These are phyloP conservation scores for Fukomys damarensis DNA, from an alignment of 2,113 vertebrate genomes.

Conservation along the genomic window DNA sequence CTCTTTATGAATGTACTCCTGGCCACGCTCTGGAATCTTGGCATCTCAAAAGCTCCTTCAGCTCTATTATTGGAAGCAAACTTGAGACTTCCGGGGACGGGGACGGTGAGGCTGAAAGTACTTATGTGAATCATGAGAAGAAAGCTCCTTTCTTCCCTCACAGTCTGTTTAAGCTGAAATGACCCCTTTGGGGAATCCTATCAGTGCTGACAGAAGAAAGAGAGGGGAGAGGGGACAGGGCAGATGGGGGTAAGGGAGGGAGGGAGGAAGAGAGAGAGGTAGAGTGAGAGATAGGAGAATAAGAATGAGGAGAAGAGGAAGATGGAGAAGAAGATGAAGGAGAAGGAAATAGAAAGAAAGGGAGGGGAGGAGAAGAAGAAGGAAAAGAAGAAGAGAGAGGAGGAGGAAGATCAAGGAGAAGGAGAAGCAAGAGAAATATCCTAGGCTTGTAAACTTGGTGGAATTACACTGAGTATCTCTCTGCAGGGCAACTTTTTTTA, in stretches of 20 bases:
- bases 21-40: not conserved
- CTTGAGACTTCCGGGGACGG: not conserved
- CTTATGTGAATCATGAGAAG: conserved; percentile 42
- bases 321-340: not conserved
- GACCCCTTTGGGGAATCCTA: not conserved
- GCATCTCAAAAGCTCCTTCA: conserved; percentile 33
- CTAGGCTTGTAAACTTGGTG: conserved; percentile 42
- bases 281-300: not conserved
- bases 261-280: not conserved
- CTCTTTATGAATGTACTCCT: not conserved
- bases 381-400: not conserved
- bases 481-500: not conserved
- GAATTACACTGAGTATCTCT: conserved; percentile 20
- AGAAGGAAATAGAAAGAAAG: not conserved
- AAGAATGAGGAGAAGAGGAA: no score
- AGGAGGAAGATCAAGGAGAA: rapidly evolving
- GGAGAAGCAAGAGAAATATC: not conserved
- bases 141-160: not conserved
- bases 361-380: not conserved
- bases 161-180: conserved; percentile 45
- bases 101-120: conserved; percentile 6
- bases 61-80: not conserved
- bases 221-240: not conserved
- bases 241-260: not conserved
- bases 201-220: conserved; percentile 9